Percentiles rank a stretch among this genome's conserved stretches.
Conservation (phyloP, 1,140 invertebrate species). For the Polypedilum vanderplanki region DNA sequence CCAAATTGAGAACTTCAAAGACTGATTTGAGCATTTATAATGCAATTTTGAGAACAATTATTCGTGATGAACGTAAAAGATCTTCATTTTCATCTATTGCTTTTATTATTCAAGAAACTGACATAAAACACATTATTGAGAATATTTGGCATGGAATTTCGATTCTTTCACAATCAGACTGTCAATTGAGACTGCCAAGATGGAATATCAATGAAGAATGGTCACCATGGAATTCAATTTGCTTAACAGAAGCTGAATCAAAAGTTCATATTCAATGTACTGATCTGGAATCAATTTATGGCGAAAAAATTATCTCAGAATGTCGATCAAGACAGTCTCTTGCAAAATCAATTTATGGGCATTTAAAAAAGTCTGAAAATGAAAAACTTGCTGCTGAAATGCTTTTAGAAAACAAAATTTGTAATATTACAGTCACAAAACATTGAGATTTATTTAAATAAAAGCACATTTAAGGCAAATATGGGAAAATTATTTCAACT, state of each 20-base stretch:
- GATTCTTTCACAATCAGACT: constrained; percentile 51
- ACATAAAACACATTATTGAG: constrained; percentile 54
- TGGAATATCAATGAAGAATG: constrained; percentile 51
- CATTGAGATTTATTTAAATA: too few relatives aligned
- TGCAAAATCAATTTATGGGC: constrained; percentile 40
- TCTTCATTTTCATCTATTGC: constrained; percentile 46
- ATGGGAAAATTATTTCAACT: too few relatives aligned
- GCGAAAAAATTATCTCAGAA: constrained; percentile 43
- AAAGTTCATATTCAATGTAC: constrained; percentile 47
- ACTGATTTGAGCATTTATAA: constrained; percentile 39
- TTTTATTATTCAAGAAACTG: constrained; percentile 50
- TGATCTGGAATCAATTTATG: constrained; percentile 46
- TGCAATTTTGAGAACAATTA: constrained; percentile 49
- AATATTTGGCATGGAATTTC: constrained; percentile 58
- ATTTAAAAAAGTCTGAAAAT: constrained; percentile 36
- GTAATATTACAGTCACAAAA: too few relatives aligned
- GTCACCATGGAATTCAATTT: constrained; percentile 61
- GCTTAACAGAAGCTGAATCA: constrained; percentile 53
- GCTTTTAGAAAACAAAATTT: too few relatives aligned
- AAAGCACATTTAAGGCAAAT: too few relatives aligned
- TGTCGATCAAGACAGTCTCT: constrained; percentile 39
- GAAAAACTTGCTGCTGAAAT: too few relatives aligned
- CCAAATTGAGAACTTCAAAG: constrained; percentile 35
- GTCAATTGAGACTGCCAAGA: constrained; percentile 48
- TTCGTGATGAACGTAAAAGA: constrained; percentile 48